A percentile compares a stretch with the other conserved stretches of the same genome.
phyloP scores from a whole-genome alignment of 2,113 vertebrate genomes.

The Chaetura pelagica region DNA sequence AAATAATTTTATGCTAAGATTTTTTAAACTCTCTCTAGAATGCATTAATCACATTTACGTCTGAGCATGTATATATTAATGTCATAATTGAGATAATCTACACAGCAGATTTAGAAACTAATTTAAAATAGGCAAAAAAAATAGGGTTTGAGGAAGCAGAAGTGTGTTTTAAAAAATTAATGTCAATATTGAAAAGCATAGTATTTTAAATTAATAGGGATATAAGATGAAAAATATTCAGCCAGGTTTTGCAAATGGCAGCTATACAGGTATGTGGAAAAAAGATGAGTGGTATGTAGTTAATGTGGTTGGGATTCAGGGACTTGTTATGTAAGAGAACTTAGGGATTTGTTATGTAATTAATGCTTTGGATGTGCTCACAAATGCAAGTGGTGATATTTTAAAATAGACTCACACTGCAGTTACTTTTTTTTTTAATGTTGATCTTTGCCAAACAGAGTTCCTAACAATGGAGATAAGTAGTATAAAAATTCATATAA shows the following conservation, averaged over 20 bases:
- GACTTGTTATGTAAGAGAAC: constrained; percentile 44
- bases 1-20: neutral
- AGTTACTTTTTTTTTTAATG: neutral
- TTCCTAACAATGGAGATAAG: neutral
- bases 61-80: neutral
- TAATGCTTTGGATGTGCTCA: neutral
- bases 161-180: neutral
- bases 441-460: neutral
- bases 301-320: constrained; percentile 38
- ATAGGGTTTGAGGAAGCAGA: neutral
- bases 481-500: neutral
- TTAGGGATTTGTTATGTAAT: neutral
- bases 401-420: neutral
- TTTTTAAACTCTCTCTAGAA: neutral
- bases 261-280: constrained; percentile 36
- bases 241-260: constrained; percentile 11
- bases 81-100: neutral
- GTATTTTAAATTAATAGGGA: neutral
- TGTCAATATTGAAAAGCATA: neutral
- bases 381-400: neutral
- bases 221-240: neutral
- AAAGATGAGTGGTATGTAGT: neutral
- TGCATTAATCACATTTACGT: fast-evolving
- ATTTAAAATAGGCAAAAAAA: neutral
- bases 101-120: neutral